Evolutionary conservation across 2,888 invertebrate species (phyloP).

Genomic region (Andrena marginata): DNA sequence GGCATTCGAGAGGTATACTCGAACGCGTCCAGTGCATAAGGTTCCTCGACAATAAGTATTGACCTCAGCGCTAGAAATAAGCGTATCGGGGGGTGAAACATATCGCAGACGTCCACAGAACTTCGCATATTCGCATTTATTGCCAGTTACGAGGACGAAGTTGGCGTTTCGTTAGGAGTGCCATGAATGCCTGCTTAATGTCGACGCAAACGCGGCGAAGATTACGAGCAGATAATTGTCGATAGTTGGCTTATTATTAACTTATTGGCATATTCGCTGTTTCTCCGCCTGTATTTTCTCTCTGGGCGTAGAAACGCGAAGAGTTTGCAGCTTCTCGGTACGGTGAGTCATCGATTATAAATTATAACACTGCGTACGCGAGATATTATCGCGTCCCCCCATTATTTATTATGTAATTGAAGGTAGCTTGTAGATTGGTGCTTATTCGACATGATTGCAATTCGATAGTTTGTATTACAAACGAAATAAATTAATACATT

Average conservation of each 20-base stretch:
- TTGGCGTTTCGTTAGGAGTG: conserved; percentile 1
- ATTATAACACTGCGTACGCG: conserved; percentile 3
- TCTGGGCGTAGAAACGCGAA: no score
- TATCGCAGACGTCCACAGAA: conserved; percentile 21
- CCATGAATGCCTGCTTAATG: conserved; percentile 15
- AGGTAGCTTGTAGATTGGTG: not conserved
- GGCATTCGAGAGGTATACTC: conserved; percentile 8
- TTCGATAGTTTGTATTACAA: no score
- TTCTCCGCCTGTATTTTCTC: no score
- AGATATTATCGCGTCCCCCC: conserved; percentile 16
- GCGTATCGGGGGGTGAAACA: not conserved
- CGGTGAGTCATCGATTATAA: conserved; percentile 30
- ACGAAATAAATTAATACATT: no score
- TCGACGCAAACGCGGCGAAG: conserved; percentile 2
- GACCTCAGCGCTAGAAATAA: not conserved
- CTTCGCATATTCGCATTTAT: conserved; percentile 12
- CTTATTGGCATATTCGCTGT: not conserved
- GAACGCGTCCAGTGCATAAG: not conserved
- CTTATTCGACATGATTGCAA: no score
- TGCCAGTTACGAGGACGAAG: not conserved
- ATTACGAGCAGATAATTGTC: conserved; percentile 23
- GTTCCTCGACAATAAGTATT: not conserved
- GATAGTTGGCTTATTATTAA: not conserved
- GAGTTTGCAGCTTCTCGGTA: conserved; percentile 12
- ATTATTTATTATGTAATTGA: conserved; percentile 32